Conservation (phyloP, 2,113 vertebrate species). For the Prochilodus magdalenae region DNA sequence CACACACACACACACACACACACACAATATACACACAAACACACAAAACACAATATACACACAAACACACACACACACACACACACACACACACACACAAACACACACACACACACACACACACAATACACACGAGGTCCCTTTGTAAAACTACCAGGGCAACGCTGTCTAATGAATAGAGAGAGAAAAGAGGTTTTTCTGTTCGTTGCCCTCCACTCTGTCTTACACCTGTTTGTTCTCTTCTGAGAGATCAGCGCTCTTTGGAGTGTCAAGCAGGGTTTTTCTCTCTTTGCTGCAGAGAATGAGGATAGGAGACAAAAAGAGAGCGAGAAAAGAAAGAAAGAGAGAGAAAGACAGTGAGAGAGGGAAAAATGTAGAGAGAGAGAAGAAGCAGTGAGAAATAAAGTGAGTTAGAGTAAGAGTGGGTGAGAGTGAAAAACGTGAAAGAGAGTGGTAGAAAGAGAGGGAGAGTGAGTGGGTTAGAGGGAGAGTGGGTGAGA, state of each 20-base stretch:
- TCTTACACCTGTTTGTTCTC: conserved; percentile 16
- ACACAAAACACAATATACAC: no score
- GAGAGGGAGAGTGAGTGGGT: background rate
- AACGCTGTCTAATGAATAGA: background rate
- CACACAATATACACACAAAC: no score
- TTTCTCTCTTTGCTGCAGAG: background rate
- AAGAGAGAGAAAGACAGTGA: background rate
- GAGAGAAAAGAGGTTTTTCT: background rate
- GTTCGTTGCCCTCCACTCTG: background rate
- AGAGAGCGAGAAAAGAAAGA: background rate
- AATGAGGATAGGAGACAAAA: background rate
- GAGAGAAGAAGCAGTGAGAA: background rate
- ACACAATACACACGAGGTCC: background rate
- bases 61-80: background rate
- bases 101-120: conserved; percentile 4
- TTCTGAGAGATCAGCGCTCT: background rate
- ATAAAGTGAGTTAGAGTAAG: background rate
- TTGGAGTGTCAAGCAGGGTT: conserved; percentile 19
- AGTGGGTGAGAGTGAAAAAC: background rate
- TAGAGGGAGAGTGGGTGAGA: background rate
- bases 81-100: background rate
- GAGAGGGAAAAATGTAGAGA: background rate
- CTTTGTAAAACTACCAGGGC: conserved; percentile 28
- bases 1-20: background rate
- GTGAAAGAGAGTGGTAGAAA: background rate